These are phyloP conservation scores for Labia minor DNA, from an alignment of 2,888 invertebrate genomes.

Conservation along the genomic window DNA sequence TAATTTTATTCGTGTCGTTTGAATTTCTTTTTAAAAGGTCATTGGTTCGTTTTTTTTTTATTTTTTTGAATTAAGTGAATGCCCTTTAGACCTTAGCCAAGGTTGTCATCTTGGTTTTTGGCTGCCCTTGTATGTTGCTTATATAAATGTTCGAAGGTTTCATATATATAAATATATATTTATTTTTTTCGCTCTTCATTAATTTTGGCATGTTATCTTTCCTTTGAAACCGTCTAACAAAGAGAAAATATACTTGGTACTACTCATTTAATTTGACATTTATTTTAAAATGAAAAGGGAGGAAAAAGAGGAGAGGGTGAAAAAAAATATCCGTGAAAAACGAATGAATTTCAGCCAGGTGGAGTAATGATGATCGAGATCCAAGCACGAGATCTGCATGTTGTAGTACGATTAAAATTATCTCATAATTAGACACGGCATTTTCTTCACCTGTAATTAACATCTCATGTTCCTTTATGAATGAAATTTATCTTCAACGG, in stretches of 20 bases:
- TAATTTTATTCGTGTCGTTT: too few relatives aligned
- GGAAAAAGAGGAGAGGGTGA: too few relatives aligned
- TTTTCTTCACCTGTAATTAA: not conserved
- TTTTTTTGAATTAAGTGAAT: too few relatives aligned
- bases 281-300: too few relatives aligned
- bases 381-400: not conserved
- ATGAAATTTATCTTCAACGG: not conserved
- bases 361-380: not conserved
- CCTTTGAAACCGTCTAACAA: not conserved
- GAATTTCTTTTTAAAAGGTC: too few relatives aligned
- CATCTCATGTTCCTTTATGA: not conserved
- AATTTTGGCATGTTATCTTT: not conserved
- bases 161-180: not conserved
- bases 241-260: not conserved
- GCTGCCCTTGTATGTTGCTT: not conserved
- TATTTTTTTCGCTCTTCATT: not conserved
- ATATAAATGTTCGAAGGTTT: not conserved
- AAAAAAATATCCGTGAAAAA: not conserved
- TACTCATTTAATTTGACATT: conserved; percentile 13
- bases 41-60: too few relatives aligned
- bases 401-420: not conserved
- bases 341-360: not conserved
- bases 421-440: not conserved
- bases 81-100: not conserved
- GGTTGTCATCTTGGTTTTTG: not conserved